Evolutionary conservation across 2,113 vertebrate species (phyloP).

Genomic region (Megatriorchis doriae): DNA sequence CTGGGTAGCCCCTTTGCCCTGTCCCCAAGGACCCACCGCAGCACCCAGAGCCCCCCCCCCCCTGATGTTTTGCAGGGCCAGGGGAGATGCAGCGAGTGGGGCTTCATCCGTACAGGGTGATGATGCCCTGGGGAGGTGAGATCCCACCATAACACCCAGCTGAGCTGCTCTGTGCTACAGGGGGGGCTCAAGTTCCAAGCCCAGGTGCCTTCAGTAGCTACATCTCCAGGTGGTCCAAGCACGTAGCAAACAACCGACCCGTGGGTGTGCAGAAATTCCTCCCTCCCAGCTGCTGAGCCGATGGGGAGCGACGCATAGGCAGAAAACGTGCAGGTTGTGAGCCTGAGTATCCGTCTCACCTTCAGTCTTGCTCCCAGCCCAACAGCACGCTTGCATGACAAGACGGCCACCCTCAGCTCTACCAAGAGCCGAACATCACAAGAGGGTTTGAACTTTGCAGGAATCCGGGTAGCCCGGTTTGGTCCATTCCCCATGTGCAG

Average conservation of each 20-base stretch:
- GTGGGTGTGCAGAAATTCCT: background rate
- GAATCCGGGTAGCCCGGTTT: background rate
- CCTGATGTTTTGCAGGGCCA: accelerated
- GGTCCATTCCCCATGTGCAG: background rate
- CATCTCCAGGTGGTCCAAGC: background rate
- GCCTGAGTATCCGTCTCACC: background rate
- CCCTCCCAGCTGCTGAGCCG: background rate
- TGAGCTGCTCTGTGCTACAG: background rate
- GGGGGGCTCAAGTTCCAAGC: background rate
- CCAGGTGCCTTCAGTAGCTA: background rate
- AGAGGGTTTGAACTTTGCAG: background rate
- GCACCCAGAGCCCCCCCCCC: background rate
- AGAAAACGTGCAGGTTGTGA: background rate
- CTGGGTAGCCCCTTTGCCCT: background rate
- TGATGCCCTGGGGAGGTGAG: background rate
- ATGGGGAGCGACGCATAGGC: accelerated
- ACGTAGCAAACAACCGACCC: background rate
- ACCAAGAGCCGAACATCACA: accelerated
- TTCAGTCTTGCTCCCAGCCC: background rate
- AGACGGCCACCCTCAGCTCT: background rate
- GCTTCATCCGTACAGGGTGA: background rate
- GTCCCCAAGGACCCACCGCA: background rate
- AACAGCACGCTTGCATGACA: accelerated
- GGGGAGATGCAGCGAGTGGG: accelerated
- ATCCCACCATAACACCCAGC: background rate